Conservation (phyloP, 2,113 vertebrate species). For the Nannospalax galili region DNA sequence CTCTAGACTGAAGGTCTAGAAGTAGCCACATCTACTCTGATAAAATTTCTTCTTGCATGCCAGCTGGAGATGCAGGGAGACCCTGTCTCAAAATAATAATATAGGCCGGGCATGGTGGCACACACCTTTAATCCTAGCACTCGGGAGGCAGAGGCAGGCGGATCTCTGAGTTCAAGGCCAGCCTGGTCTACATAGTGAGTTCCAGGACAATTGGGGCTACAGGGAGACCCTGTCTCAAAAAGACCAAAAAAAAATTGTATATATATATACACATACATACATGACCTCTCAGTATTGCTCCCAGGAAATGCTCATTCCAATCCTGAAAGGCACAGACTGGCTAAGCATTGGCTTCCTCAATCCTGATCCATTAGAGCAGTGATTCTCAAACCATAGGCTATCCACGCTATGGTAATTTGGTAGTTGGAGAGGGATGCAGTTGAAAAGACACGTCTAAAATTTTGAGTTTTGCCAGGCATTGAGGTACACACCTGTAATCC, state of each 20-base stretch:
- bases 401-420: not conserved
- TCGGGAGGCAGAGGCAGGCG: too few species aligned
- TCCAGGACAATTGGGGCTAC: too few species aligned
- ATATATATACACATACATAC: too few species aligned
- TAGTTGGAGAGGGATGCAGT: not conserved
- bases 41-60: slow-evolving; percentile 13
- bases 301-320: not conserved
- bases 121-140: too few species aligned
- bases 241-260: too few species aligned
- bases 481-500: not conserved
- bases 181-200: too few species aligned
- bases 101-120: too few species aligned
- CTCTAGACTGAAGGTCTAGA: not conserved
- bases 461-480: not conserved
- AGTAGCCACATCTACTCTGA: not conserved
- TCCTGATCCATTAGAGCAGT: not conserved
- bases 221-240: too few species aligned
- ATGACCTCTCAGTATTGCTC: not conserved
- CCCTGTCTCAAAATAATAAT: too few species aligned
- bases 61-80: too few species aligned
- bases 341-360: not conserved
- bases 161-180: too few species aligned
- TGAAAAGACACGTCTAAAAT: not conserved
- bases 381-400: not conserved
- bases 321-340: not conserved